Evolutionary conservation across 2,113 vertebrate genomes (phyloP), one percentile per base, ranked within the genome.

Genomic region (Colossoma macropomum): DNA sequence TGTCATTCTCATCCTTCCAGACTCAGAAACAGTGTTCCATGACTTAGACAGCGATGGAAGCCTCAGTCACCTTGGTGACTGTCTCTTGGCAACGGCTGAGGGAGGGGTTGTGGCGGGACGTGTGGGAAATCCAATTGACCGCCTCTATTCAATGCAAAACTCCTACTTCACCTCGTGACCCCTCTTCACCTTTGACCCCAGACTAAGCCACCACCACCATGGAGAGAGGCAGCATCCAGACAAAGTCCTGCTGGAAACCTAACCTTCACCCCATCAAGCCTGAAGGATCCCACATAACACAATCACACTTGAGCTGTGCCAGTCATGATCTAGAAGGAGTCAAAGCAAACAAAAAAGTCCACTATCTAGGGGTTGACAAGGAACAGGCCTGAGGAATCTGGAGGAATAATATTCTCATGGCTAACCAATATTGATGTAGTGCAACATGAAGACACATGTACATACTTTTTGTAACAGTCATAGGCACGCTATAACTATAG

Each of bases 151-250:
- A 88, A 97, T 97, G 96, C 96, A 97, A 90, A 96, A 94, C 92
- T 97, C 96, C 89, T 97, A 97, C 92, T 97, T 97, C 93, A 96
- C 96, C 60, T 97, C 96, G 91, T 97, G 96, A 97, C 95, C 93
- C 86, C 86, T 76, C 90, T 54, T 88, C 87, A 91, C 91, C 90
- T 86, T 83, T 89, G 75, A 89, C 80, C 88, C 86, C 85, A 82
- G 79, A 83, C 79, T 78, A 87, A 89, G 84, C 70, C 81, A 88
- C 77, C 90, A 85, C 87, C 90, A 59, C 76, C 89, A 71, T 23
- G 21, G 89, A 89, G 84, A 90, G 90, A 90, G 88, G 91, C 90
- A 91, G 90, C 92, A 91, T 89, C 68, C 56, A 84, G 68, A 80
- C 56, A 12, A 65, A 81, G 54, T 73, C 71, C 34, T 56, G 32